Evolutionary conservation across 2,113 vertebrate species (phyloP).

Genomic region (Atractosteus spatula): DNA sequence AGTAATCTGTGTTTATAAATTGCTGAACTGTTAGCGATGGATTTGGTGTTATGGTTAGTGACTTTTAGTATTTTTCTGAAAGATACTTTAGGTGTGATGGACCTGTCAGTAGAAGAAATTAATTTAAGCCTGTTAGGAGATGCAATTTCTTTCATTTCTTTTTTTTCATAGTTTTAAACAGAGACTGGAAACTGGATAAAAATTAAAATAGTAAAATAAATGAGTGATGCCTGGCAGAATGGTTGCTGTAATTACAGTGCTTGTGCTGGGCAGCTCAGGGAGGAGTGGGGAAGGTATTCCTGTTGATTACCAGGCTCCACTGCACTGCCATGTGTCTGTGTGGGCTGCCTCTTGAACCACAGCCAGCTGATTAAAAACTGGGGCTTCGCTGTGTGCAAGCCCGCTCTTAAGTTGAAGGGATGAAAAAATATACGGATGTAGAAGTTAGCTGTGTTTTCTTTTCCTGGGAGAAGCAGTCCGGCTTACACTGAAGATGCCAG

Average conservation of each 20-base stretch:
- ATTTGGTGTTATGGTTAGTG: too few species aligned
- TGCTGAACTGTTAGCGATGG: too few species aligned
- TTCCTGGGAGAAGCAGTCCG: slow-evolving; percentile 27
- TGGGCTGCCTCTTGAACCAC: slow-evolving; percentile 81
- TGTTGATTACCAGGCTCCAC: slow-evolving; percentile 81
- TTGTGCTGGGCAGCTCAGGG: slow-evolving; percentile 37
- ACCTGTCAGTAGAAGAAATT: too few species aligned
- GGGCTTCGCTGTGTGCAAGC: slow-evolving; percentile 73
- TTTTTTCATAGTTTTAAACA: background rate
- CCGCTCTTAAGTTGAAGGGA: slow-evolving; percentile 38
- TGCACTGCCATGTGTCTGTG: slow-evolving; percentile 83
- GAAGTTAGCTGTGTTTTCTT: slow-evolving; percentile 43
- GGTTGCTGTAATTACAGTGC: background rate
- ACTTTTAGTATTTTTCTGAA: too few species aligned
- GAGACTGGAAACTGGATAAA: background rate
- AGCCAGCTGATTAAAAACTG: slow-evolving; percentile 84
- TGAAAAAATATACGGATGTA: slow-evolving; percentile 42
- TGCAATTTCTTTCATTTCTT: too few species aligned
- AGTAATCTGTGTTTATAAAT: too few species aligned
- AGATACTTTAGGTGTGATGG: too few species aligned
- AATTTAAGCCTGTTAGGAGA: too few species aligned
- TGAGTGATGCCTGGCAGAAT: slow-evolving; percentile 19
- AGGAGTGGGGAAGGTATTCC: slow-evolving; percentile 69
- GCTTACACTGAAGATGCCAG: slow-evolving; percentile 46
- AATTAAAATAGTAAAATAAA: background rate